Evolutionary conservation across 2,113 vertebrate genomes (phyloP).

Genomic region (Rhegmatorhina hoffmannsi): DNA sequence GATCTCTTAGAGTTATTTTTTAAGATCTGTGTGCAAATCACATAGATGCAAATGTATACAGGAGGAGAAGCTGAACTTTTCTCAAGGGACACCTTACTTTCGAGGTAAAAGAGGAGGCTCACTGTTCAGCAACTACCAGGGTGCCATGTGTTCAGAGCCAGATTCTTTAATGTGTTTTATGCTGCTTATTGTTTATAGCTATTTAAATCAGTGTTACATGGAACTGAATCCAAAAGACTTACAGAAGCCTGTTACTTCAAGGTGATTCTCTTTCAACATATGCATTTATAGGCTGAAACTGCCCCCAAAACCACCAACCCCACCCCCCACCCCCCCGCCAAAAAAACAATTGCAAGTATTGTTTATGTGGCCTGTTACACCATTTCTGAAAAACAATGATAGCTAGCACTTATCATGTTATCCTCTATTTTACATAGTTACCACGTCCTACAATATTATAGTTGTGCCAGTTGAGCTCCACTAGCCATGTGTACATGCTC

Average conservation of each 20-base stretch:
- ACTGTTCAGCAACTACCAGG: not conserved
- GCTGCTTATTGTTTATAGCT: not conserved
- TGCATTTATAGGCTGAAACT: not conserved
- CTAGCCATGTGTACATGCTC: rapidly evolving
- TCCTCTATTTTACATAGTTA: not conserved
- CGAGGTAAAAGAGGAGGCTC: not conserved
- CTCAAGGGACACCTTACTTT: not conserved
- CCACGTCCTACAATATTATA: not conserved
- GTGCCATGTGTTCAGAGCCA: not conserved
- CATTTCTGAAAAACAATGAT: not conserved
- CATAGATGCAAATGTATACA: not conserved
- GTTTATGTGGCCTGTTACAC: not conserved
- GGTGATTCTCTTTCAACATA: not conserved
- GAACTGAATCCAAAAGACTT: not conserved
- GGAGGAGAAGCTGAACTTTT: not conserved
- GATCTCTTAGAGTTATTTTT: not conserved
- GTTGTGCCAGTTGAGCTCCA: not conserved
- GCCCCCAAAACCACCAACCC: not conserved
- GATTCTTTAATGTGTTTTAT: not conserved
- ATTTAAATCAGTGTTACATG: not conserved
- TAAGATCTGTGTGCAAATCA: not conserved
- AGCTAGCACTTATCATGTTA: not conserved
- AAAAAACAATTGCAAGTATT: not conserved
- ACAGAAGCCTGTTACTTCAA: not conserved
- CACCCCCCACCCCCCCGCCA: too few relatives aligned